These are phyloP conservation scores for Mormyrops boulengeri DNA, from an alignment of 2,797 vertebrate genomes.

Conservation along the genomic window DNA sequence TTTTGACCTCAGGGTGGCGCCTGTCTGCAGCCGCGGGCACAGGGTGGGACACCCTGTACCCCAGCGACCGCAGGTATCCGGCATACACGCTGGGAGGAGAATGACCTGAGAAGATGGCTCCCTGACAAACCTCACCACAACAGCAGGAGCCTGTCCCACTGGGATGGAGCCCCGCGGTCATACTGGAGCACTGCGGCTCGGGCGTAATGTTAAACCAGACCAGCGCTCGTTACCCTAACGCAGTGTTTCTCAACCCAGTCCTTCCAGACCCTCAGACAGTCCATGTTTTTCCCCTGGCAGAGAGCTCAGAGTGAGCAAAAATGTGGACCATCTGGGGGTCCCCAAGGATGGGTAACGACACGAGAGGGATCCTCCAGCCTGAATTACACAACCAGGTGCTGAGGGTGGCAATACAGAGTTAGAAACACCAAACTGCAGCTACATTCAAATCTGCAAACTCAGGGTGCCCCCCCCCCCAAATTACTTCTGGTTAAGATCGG, in stretches of 20 bases:
- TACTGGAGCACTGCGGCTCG: neutral
- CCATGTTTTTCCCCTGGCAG: neutral
- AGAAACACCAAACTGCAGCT: neutral
- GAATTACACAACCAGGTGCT: neutral
- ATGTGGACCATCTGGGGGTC: neutral
- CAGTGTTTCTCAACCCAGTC: neutral
- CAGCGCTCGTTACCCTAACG: neutral
- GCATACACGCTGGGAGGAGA: neutral
- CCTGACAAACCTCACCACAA: neutral
- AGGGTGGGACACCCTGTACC: neutral
- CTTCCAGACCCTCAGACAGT: neutral
- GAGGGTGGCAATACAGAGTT: neutral
- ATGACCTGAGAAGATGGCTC: neutral
- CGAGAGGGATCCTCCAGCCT: neutral
- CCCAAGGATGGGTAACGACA: neutral
- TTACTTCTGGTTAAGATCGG: neutral
- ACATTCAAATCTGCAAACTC: neutral
- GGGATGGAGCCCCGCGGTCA: neutral
- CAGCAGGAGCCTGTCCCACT: neutral
- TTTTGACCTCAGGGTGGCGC: neutral
- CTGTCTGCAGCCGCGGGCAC: neutral
- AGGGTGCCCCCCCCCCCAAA: neutral
- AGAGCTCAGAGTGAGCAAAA: neutral
- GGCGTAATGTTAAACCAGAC: neutral
- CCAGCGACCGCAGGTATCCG: neutral